Base-by-base conservation (phyloP, 2,797 vertebrate genomes). In the Syngnathus rostellatus region DNA sequence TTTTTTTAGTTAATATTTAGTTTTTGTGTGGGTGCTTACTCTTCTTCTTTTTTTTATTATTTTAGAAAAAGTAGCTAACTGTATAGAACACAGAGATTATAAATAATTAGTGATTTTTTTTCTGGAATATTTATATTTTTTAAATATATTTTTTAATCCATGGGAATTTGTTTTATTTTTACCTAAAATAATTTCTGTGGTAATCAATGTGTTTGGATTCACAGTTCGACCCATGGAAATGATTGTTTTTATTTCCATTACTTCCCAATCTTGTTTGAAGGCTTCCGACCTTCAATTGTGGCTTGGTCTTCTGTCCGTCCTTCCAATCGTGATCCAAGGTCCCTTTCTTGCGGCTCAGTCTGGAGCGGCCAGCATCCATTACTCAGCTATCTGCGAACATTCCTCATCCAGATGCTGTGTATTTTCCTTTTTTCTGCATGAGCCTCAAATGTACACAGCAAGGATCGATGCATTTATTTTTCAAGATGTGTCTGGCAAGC, bases 361-460 rank as follows among this genome's bases (percentile, higher is more conserved):
- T 67, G 69, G 37, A 43, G 66, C 58, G 69, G 54, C 46, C 41
- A 60, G 59, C 64, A 72, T 77, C 63, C 73, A 43, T 61, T 62
- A 23, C 64, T 66, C 45, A 31, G 68, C 61, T 57, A 68, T 62
- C 43, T 51, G 65, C 67, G 70, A 58, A 80, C 83, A 87, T 87
- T 87, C 83, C 75, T 82, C 16, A 31, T 76, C 85, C 85, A 87
- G 84, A 76, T 86, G 83, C 65, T 83, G 86, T 87, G 69, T 87
- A 79, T 86, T 88, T 87, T 86, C 78, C 74, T 84, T 84, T 79
- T 73, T 43, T 62, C 80, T 80, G 71, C 70, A 53, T 66, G 74
- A 80, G 62, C 74, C 58, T 55, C 68, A 23, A 68, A 62, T 65
- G 69, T 85, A 82, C 83, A 83, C 75, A 9, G 60, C 66, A 69